Evolutionary conservation across 2,888 invertebrate genomes (phyloP), one percentile per base, ranked within the genome.

Genomic region (Muscina levida): DNA sequence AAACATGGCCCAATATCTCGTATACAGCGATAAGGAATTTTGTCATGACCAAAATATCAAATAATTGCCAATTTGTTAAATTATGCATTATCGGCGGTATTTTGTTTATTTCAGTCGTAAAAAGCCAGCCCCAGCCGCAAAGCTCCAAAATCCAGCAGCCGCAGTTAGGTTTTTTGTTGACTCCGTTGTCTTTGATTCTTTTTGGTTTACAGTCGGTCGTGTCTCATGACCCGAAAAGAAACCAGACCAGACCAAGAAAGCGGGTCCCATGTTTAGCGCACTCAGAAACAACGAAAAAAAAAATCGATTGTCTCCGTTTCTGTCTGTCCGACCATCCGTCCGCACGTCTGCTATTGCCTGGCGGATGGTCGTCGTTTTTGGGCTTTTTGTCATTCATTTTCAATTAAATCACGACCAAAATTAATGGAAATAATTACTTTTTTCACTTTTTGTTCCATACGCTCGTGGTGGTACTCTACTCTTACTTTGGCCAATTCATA

Each of bases 41-140:
- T 80, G 82, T 82, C 79, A 80, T 82, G 79, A 79, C 82, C 82
- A 82, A 79, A 82, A 81, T 81, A 79, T 82, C 76, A 79, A 82
- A 82, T 80, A 82, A 82, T 77, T 80, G 80, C 77, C 80, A 80
- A 82, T 82, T 82, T 80, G 82, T 87, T 89, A 90, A 90, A 90
- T 90, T 90, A 90, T 89, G 89, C 89, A 90, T 89, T 85, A 86
- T 87, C 86, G 89, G 85, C 86, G 88, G 87, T 86, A 86, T 87
- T 88, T 87, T 89, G 87, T 88, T 87, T 88, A 85, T 89, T 86
- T 77, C 78, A 62, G 79, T 65, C 31, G 31, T 31, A 31, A 31
- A 31, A 82, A 59, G 19, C 46, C 24, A 15, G 26, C 70, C 65
- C n/a, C 48, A 67, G 26, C 65, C 26, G 13, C 72, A 39, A 72